These are phyloP conservation scores for Tineola bisselliella DNA, from an alignment of 2,888 invertebrate species.

Conservation along the genomic window DNA sequence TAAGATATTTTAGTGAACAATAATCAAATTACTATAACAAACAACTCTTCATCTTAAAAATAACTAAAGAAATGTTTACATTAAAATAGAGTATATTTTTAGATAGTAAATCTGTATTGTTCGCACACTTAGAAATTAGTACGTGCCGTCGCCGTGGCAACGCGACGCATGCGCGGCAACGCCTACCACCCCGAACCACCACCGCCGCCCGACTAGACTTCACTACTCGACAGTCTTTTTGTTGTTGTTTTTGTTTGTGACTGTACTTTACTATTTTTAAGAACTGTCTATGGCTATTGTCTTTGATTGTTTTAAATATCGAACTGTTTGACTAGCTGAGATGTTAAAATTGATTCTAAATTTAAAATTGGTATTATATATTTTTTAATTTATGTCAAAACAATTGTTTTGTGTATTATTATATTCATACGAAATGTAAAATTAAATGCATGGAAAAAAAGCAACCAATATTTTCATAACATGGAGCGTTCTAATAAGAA, in stretches of 20 bases:
- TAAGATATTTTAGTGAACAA: too few relatives aligned
- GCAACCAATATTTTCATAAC: too few relatives aligned
- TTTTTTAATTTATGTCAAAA: too few relatives aligned
- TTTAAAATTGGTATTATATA: background rate
- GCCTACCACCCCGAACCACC: slow-evolving; percentile 43
- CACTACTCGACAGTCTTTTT: background rate
- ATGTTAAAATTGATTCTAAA: background rate
- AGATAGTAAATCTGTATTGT: slow-evolving; percentile 16
- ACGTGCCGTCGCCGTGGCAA: slow-evolving; percentile 73
- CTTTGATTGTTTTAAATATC: too few relatives aligned
- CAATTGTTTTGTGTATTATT: too few relatives aligned
- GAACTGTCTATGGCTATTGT: background rate
- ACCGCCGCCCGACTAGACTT: slow-evolving; percentile 45
- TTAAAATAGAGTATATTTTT: slow-evolving; percentile 5
- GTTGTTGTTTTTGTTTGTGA: slow-evolving; percentile 6
- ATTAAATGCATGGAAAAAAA: too few relatives aligned
- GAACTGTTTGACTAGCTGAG: too few relatives aligned
- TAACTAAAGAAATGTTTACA: background rate
- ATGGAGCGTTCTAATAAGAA: too few relatives aligned
- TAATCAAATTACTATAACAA: too few relatives aligned
- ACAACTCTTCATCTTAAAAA: too few relatives aligned
- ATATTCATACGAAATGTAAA: too few relatives aligned
- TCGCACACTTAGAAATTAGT: slow-evolving; percentile 43
- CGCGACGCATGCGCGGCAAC: slow-evolving; percentile 67
- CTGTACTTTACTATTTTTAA: slow-evolving; percentile 7